These are phyloP conservation scores for Sylvia atricapilla DNA, from an alignment of 2,113 vertebrate species.

Conservation along the genomic window DNA sequence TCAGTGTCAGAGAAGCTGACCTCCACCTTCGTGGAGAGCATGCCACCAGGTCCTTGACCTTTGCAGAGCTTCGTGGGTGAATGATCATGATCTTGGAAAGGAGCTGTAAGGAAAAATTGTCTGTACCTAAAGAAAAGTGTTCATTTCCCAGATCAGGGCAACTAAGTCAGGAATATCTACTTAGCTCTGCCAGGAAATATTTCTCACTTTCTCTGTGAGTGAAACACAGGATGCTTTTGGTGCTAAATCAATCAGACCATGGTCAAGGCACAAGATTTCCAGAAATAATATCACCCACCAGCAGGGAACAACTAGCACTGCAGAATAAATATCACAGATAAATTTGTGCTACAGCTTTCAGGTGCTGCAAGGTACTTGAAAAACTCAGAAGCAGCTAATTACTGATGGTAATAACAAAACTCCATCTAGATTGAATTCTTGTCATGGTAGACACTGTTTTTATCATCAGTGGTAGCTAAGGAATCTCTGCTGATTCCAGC, in stretches of 20 bases:
- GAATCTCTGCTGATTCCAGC: neutral
- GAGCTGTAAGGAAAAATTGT: neutral
- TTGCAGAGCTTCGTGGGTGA: neutral
- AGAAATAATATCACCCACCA: neutral
- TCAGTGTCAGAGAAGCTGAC: neutral
- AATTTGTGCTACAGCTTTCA: neutral
- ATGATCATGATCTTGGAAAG: neutral
- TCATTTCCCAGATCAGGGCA: neutral
- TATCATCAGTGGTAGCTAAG: neutral
- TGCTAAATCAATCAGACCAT: neutral
- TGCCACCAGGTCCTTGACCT: neutral
- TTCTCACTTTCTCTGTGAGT: neutral
- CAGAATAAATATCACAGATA: neutral
- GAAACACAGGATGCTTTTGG: neutral
- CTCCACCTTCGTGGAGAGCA: fast-evolving
- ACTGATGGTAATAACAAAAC: neutral
- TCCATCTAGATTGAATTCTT: neutral
- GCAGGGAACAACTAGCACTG: neutral
- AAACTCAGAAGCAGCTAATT: neutral
- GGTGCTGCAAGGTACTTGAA: neutral
- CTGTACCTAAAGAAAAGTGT: neutral
- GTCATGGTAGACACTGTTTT: neutral
- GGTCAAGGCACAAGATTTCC: neutral
- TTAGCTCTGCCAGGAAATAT: neutral
- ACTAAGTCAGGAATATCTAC: neutral